Conservation (phyloP, 1,140 invertebrate species). For the Gonioctena quinquepunctata region DNA sequence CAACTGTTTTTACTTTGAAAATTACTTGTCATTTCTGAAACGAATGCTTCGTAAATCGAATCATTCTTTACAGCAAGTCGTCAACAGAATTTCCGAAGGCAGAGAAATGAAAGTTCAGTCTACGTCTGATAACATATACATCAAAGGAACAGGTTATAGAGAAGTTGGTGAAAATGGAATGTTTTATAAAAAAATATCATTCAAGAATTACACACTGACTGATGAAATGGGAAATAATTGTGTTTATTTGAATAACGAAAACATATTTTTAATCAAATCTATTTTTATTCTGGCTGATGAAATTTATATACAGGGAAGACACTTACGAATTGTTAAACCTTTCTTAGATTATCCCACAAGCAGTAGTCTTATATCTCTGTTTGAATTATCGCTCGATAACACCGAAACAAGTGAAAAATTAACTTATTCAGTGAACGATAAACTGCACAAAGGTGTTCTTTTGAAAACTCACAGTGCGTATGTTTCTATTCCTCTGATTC, state of each 20-base stretch:
- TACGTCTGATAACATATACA: background rate
- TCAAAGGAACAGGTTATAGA: background rate
- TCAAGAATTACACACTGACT: background rate
- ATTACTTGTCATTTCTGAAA: conserved; percentile 19
- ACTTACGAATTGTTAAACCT: background rate
- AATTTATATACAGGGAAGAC: conserved; percentile 2
- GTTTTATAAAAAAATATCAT: background rate
- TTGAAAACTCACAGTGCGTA: background rate
- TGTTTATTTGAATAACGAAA: background rate
- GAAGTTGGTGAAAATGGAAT: background rate
- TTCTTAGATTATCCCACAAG: conserved; percentile 1
- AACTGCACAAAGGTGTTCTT: background rate
- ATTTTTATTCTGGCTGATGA: background rate
- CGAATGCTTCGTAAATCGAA: background rate
- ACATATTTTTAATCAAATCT: background rate
- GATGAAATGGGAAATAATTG: background rate
- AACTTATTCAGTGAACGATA: background rate
- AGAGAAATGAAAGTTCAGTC: conserved; percentile 1
- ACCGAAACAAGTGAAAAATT: background rate
- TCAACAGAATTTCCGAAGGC: conserved; percentile 16
- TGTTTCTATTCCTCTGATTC: background rate
- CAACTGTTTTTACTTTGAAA: conserved; percentile 24
- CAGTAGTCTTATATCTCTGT: background rate
- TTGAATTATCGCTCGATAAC: background rate
- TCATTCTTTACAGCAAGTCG: conserved; percentile 20